Percentiles rank a stretch among this genome's conserved stretches.
phyloP scores from a whole-genome alignment of 2,888 invertebrate species.

The Toxonevra muliebris region DNA sequence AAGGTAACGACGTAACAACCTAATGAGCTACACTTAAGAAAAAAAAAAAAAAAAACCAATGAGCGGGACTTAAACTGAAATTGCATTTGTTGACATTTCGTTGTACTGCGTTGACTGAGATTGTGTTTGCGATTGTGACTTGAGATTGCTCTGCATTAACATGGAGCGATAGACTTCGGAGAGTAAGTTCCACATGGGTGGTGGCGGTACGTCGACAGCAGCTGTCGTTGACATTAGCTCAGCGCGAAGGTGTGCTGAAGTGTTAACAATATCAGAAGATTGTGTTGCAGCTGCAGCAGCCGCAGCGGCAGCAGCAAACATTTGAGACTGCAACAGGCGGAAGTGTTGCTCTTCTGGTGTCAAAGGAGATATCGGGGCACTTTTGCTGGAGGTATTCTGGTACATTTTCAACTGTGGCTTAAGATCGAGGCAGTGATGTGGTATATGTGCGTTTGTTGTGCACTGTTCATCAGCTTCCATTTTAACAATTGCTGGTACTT shows the following conservation, averaged over 20 bases:
- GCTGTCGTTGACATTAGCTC: constrained; percentile 23
- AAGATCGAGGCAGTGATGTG: constrained; percentile 4
- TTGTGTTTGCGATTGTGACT: constrained; percentile 46
- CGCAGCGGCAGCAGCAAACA: constrained; percentile 59
- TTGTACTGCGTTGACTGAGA: constrained; percentile 46
- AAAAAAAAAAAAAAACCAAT: background rate
- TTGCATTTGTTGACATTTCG: constrained; percentile 59
- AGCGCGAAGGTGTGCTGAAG: constrained; percentile 24
- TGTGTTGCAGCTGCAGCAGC: constrained; percentile 48
- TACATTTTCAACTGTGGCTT: background rate
- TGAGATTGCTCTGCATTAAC: constrained; percentile 53
- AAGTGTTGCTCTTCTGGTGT: constrained; percentile 51
- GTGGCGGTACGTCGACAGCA: constrained; percentile 30
- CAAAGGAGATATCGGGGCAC: constrained; percentile 31
- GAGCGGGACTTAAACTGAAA: constrained; percentile 54
- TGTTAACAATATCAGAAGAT: constrained; percentile 26
- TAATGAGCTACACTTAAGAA: constrained; percentile 13
- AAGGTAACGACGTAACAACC: constrained; percentile 52
- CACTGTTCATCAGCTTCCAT: constrained; percentile 34
- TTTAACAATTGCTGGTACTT: constrained; percentile 34
- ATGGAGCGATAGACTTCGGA: constrained; percentile 64
- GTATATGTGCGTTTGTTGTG: constrained; percentile 9
- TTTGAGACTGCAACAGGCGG: constrained; percentile 56
- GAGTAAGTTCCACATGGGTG: constrained; percentile 61
- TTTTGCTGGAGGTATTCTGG: background rate